Base-by-base conservation (phyloP, 2,888 invertebrate species). In the Neoitamus cyanurus region DNA sequence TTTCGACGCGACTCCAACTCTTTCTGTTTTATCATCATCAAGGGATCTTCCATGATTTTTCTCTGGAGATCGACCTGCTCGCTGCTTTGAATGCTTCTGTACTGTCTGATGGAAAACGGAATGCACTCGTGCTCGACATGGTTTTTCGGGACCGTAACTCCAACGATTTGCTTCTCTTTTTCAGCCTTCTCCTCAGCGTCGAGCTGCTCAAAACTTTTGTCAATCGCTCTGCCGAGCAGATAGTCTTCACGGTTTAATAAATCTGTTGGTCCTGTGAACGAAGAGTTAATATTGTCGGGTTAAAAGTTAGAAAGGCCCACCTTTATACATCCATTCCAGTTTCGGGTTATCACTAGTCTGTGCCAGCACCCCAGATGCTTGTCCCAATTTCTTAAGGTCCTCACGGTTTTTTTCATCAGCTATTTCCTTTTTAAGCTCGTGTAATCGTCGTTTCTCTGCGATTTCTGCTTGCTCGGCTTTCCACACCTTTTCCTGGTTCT, bases 21-120 rank as follows among this genome's bases (percentile, higher is more conserved):
- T 84, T 96, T 94, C 89, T 97, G 96, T 88, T 96, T 96, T 6
- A 99, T 98, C 2, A 96, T 93, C 89, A 97, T 94, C 48, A 99
- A 91, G 0, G 99, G 99, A 92, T 99, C 99, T 91, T 99, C 98
- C 89, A 98, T 94, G 86, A 98, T 93, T 92, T 98, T 98, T 25
- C 97, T 94, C 72, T 94, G 95, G 88, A 98, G 92, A 90, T 98
- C 98, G 11, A 98, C 96, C 92, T 97, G 95, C 83, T 94, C 93
- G 30, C 93, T 93, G 36, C 92, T 92, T 85, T 93, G 91, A 82
- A 91, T 78, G 86, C 90, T 90, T n/a, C 89, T 89, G 75, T 91
- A 91, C 36, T 90, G 93, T 58, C 94, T 91, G 87, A 95, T 93
- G 0, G 95, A 95, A 78, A 94, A 95, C n/a, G 96, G 96, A 83